These are phyloP conservation scores for Meda fulgida DNA, from an alignment of 2,797 vertebrate genomes.

Conservation along the genomic window DNA sequence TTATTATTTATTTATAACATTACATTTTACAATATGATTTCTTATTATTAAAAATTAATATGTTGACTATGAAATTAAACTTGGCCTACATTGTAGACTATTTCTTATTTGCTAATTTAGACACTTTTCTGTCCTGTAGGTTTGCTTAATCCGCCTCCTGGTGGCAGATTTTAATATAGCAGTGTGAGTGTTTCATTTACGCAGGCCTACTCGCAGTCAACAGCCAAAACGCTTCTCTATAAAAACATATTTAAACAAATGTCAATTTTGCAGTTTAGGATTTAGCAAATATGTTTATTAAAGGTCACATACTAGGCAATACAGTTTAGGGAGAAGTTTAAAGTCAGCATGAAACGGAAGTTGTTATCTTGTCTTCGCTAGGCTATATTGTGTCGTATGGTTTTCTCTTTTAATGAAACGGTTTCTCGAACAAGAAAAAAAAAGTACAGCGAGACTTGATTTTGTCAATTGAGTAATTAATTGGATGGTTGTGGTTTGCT, in stretches of 20 bases:
- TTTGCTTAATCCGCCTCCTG: not conserved
- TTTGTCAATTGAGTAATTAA: too few species aligned
- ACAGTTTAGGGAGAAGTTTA: not conserved
- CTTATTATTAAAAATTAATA: not conserved
- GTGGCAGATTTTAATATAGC: not conserved
- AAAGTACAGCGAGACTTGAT: too few species aligned
- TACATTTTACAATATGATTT: not conserved
- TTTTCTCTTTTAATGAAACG: too few species aligned
- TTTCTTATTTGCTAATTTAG: not conserved
- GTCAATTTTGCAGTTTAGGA: not conserved
- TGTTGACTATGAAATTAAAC: not conserved
- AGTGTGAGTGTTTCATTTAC: not conserved
- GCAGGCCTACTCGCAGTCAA: not conserved
- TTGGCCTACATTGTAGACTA: not conserved
- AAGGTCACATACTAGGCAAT: not conserved
- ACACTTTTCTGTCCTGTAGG: not conserved
- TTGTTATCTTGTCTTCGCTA: too few species aligned
- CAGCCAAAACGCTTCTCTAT: not conserved
- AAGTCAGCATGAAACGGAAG: not conserved
- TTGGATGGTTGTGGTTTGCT: too few species aligned
- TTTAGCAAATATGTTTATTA: not conserved
- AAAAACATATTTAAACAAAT: not conserved
- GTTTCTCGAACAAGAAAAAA: too few species aligned
- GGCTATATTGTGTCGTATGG: too few species aligned
- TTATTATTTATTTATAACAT: not conserved